phyloP scores from a whole-genome alignment of 1,140 invertebrate species.

The Triops longicaudatus region DNA sequence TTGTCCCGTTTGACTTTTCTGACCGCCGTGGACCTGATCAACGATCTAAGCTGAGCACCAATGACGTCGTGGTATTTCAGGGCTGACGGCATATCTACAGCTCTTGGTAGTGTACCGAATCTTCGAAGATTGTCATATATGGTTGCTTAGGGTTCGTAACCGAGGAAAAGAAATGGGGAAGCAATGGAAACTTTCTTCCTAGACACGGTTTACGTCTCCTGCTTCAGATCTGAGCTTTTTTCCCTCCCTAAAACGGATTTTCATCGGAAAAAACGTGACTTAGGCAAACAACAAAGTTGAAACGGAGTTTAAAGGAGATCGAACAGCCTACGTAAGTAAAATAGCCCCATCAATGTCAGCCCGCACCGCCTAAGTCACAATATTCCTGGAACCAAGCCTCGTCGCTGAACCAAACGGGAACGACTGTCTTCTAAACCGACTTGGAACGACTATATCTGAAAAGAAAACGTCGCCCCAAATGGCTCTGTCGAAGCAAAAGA shows the following conservation, averaged over 20 bases:
- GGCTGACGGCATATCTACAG: not conserved
- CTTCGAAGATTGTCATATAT: not conserved
- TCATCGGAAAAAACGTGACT: not conserved
- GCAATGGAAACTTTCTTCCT: too few species aligned
- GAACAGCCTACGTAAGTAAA: not conserved
- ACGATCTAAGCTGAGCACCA: not conserved
- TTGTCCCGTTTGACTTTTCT: slow-evolving; percentile 12
- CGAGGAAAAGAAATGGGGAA: too few species aligned
- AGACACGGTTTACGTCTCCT: too few species aligned
- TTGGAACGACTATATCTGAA: not conserved
- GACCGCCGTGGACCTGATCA: slow-evolving; percentile 4
- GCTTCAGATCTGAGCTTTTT: too few species aligned
- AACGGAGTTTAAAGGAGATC: not conserved
- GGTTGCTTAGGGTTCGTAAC: too few species aligned
- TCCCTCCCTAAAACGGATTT: not conserved
- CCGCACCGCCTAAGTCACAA: not conserved
- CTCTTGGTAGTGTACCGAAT: not conserved
- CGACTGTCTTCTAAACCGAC: not conserved
- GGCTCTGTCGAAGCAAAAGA: not conserved
- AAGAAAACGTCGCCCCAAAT: not conserved
- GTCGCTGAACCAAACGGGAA: not conserved
- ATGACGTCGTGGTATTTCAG: not conserved
- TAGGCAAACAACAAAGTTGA: not conserved
- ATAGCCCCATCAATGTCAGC: not conserved
- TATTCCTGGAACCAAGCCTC: not conserved